These are phyloP conservation scores for Bedellia somnulentella DNA, from an alignment of 2,888 invertebrate species.

Conservation along the genomic window DNA sequence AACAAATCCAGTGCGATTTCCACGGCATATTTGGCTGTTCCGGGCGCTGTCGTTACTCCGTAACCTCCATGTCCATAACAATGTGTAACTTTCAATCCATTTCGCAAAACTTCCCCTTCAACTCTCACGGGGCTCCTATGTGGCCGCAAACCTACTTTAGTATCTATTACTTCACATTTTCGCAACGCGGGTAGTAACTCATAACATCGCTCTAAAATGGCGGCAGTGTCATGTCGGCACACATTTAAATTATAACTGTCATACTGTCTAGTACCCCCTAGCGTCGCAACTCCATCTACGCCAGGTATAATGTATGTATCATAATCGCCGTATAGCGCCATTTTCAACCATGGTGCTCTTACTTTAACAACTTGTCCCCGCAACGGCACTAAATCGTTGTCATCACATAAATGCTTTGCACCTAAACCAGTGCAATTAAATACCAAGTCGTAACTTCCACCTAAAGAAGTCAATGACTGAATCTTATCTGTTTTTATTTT, in stretches of 20 bases:
- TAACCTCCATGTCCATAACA: conserved; percentile 96
- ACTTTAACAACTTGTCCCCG: conserved; percentile 84
- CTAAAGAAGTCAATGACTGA: conserved; percentile 62
- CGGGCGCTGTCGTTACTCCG: conserved; percentile 88
- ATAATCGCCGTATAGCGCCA: conserved; percentile 82
- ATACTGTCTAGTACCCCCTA: conserved; percentile 86
- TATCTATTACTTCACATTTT: conserved; percentile 58
- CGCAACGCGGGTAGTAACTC: conserved; percentile 71
- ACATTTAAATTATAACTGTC: conserved; percentile 71
- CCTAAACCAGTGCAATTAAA: conserved; percentile 88
- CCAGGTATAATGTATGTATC: conserved; percentile 87
- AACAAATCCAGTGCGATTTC: conserved; percentile 64
- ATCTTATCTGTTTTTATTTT: conserved; percentile 59
- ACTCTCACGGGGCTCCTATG: conserved; percentile 74
- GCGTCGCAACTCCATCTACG: conserved; percentile 68
- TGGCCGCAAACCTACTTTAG: conserved; percentile 82
- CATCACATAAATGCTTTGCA: conserved; percentile 75
- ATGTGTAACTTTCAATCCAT: conserved; percentile 71
- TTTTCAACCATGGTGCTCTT: conserved; percentile 87
- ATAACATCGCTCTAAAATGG: conserved; percentile 78
- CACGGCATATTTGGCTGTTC: conserved; percentile 79
- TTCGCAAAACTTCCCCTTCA: conserved; percentile 60
- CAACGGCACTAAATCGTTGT: conserved; percentile 74
- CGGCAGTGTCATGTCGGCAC: conserved; percentile 71
- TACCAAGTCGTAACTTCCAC: conserved; percentile 66